Evolutionary conservation across 1,140 invertebrate genomes (phyloP).

Genomic region (Magallana ariakensis): DNA sequence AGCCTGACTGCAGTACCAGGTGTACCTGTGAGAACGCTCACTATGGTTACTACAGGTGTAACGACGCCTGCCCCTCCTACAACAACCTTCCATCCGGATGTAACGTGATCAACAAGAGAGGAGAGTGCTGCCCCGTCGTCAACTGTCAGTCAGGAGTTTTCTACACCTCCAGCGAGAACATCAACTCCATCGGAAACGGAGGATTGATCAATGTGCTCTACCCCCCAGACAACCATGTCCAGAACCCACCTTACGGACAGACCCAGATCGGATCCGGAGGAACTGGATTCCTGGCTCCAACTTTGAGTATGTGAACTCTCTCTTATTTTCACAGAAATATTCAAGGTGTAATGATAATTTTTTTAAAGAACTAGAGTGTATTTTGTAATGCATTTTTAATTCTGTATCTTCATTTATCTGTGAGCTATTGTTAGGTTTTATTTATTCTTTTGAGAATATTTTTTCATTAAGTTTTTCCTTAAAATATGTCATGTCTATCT

Average conservation of each 20-base stretch:
- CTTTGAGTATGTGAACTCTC: slow-evolving; percentile 55
- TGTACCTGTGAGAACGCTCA: slow-evolving; percentile 71
- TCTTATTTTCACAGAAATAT: neutral
- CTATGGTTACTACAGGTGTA: slow-evolving; percentile 73
- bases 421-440: no score
- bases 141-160: slow-evolving; percentile 57
- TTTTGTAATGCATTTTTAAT: no score
- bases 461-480: no score
- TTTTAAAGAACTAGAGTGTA: no score
- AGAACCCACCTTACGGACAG: slow-evolving; percentile 37
- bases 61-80: slow-evolving; percentile 65
- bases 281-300: slow-evolving; percentile 54
- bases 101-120: slow-evolving; percentile 40
- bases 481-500: no score
- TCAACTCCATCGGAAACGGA: slow-evolving; percentile 49
- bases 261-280: slow-evolving; percentile 44
- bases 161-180: slow-evolving; percentile 59
- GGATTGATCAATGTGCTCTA: slow-evolving; percentile 30
- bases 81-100: slow-evolving; percentile 62
- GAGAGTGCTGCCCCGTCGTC: slow-evolving; percentile 59
- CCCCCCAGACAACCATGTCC: slow-evolving; percentile 15
- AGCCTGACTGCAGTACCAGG: slow-evolving; percentile 56
- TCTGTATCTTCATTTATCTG: no score
- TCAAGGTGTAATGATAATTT: no score
- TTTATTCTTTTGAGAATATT: no score